Percentiles rank a stretch among this genome's conserved stretches.
These are phyloP conservation scores for Crenichthys baileyi DNA, from an alignment of 2,797 vertebrate genomes.

Conservation along the genomic window DNA sequence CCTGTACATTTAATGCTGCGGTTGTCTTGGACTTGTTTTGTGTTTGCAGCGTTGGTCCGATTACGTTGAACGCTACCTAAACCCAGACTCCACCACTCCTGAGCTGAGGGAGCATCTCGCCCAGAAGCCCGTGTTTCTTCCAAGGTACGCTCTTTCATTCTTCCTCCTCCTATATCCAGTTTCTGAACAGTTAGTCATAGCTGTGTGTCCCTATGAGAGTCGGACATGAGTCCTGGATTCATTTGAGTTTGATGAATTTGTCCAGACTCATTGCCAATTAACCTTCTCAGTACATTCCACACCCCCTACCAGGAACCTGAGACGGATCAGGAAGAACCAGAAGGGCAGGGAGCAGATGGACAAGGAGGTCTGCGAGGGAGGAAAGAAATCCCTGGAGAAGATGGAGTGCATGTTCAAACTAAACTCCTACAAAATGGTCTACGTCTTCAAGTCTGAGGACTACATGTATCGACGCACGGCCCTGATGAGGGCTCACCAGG, in stretches of 20 bases:
- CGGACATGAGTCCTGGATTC: neutral
- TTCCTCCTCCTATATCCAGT: neutral
- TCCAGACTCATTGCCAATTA: neutral
- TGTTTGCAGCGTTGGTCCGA: conserved; percentile 93
- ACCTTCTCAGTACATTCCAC: neutral
- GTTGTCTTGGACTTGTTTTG: conserved; percentile 14
- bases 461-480: conserved; percentile 99
- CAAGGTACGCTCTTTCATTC: conserved; percentile 82
- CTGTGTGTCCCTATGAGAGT: neutral
- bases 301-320: conserved; percentile 86
- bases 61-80: conserved; percentile 95
- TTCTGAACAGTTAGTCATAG: neutral
- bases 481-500: conserved; percentile 95
- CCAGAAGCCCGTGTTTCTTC: conserved; percentile 98
- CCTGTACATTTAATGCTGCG: conserved; percentile 5
- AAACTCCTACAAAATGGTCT: conserved; percentile 99
- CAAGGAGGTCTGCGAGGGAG: conserved; percentile 87
- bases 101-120: conserved; percentile 96
- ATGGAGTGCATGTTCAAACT: conserved; percentile 98
- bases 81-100: conserved; percentile 94
- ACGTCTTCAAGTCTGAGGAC: conserved; percentile 98
- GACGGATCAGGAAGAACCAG: conserved; percentile 96
- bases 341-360: conserved; percentile 89
- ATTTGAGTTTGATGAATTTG: neutral
- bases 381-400: conserved; percentile 88